Base-by-base conservation (phyloP, 2,888 invertebrate species). In the Ashinkailepas kermadecensis region DNA sequence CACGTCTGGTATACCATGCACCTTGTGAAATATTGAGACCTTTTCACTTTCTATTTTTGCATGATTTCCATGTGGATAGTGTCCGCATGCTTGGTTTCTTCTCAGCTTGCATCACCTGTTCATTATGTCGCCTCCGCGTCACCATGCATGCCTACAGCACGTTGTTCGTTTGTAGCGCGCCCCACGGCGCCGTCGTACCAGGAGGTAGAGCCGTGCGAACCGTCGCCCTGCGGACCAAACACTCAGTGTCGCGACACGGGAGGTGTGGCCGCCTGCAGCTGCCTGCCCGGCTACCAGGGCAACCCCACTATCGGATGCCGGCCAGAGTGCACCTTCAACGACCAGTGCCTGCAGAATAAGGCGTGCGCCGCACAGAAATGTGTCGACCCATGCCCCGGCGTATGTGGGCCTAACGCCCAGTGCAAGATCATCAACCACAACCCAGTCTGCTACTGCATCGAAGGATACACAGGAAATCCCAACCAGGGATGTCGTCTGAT, bases 361-460 rank as follows among this genome's bases (percentile, higher is more conserved):
- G 94, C 94, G 21, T 95, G 95, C 86, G 91, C 94, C 59, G 92
- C 92, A 84, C 93, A 81, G 39, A 59, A 82, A 81, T 94, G 94
- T 86, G 88, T 88, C 83, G 92, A 94, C 86, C 94, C 94, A 25
- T 94, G 25, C 56, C 82, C 82, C 15, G 83, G 83, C 10, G 74
- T 93, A 18, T 85, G 86, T 80, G 85, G 85, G 15, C 80, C 85
- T 62, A 83, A 85, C 90, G 93, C 86, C 89, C 90, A 85, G 12
- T 86, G 86, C 82, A 83, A 84, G 78, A 84, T 85, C 56, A 25
- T 81, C 59, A 83, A 84, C 78, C 85, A 85, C 79, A 82, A 83
- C 23, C 92, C 94, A 78, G 91, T 96, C 7, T 96, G 96, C 86
- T 90, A 93, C 82, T 96, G 96, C 86, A 94, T 95, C 0, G 94